Evolutionary conservation across 2,113 vertebrate genomes (phyloP).

Genomic region (Urocolius indicus): DNA sequence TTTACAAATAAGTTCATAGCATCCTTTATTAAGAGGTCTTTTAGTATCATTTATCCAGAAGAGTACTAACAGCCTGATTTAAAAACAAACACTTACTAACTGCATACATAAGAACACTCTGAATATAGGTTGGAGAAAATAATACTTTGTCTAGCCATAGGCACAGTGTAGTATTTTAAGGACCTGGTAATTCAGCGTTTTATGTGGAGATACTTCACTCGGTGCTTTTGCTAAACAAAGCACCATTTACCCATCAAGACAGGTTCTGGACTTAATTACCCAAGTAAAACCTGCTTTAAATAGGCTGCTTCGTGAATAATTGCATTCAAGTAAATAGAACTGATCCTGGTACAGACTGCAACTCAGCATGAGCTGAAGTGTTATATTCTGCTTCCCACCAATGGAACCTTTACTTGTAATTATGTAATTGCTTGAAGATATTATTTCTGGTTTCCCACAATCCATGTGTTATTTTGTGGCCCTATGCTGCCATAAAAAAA

Average conservation of each 20-base stretch:
- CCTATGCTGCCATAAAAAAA: neutral
- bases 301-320: neutral
- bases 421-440: neutral
- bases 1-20: neutral
- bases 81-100: neutral
- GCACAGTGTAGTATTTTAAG: neutral
- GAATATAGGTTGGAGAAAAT: neutral
- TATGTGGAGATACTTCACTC: neutral
- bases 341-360: neutral
- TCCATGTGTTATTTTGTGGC: neutral
- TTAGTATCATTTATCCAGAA: neutral
- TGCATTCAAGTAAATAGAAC: neutral
- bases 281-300: conserved; percentile 11
- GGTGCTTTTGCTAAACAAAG: neutral
- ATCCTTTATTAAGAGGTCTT: neutral
- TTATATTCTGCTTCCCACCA: neutral
- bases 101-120: neutral
- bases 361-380: neutral
- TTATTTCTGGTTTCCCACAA: neutral
- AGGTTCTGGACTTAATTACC: neutral
- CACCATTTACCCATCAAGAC: neutral
- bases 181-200: neutral
- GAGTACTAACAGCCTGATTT: neutral
- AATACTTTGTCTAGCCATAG: neutral
- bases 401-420: neutral